Evolutionary conservation across 2,888 invertebrate genomes (phyloP).

Genomic region (Epirrhoe tristata): DNA sequence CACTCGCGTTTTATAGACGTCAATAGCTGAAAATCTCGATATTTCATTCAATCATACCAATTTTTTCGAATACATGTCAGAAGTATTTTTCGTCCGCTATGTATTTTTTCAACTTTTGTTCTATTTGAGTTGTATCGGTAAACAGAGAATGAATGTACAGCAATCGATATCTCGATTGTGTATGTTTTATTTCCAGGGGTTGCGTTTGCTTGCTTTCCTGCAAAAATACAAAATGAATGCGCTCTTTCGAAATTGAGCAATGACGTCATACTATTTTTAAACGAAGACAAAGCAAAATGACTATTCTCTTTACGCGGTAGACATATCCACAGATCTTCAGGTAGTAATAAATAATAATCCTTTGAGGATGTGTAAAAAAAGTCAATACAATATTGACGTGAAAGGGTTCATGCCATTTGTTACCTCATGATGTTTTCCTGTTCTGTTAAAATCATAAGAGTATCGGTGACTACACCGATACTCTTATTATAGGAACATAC

Average conservation of each 20-base stretch:
- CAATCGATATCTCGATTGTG: constrained; percentile 17
- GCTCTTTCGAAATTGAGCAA: background rate
- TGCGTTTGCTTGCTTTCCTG: constrained; percentile 2
- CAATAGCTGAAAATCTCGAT: constrained; percentile 13
- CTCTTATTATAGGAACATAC: too few relatives aligned
- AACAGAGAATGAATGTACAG: constrained; percentile 20
- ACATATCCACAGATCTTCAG: too few relatives aligned
- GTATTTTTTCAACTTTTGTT: constrained; percentile 18
- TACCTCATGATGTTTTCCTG: too few relatives aligned
- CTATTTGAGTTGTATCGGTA: constrained; percentile 20
- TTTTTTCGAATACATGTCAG: constrained; percentile 13
- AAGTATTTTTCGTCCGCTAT: constrained; percentile 18
- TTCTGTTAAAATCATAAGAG: too few relatives aligned
- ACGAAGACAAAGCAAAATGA: background rate
- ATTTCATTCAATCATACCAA: constrained; percentile 16
- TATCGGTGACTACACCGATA: too few relatives aligned
- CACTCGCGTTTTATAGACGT: constrained; percentile 11
- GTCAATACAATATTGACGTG: too few relatives aligned
- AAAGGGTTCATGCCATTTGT: too few relatives aligned
- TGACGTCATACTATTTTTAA: background rate
- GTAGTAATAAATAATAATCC: too few relatives aligned
- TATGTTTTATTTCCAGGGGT: constrained; percentile 8
- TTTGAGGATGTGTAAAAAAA: too few relatives aligned
- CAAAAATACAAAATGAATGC: constrained; percentile 6
- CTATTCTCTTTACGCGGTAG: too few relatives aligned